phyloP scores from a whole-genome alignment of 2,888 invertebrate species.

The Mycalesis mineus region DNA sequence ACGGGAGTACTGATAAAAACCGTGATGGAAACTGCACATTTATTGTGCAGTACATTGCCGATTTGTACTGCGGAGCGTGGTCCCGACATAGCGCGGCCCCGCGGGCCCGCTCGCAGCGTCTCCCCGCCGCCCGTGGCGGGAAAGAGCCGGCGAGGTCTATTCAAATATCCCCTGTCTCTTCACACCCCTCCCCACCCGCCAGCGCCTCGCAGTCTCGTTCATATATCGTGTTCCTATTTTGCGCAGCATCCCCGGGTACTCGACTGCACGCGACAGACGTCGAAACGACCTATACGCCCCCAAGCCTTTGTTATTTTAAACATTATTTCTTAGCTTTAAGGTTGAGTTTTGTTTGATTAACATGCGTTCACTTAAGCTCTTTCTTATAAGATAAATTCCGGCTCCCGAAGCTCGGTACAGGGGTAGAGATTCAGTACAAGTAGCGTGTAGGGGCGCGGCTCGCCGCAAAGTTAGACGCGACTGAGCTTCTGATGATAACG shows the following conservation, averaged over 20 bases:
- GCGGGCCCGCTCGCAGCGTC: slow-evolving; percentile 31
- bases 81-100: slow-evolving; percentile 74
- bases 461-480: slow-evolving; percentile 78
- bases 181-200: slow-evolving; percentile 63
- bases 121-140: slow-evolving; percentile 46
- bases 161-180: slow-evolving; percentile 74
- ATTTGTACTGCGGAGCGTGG: slow-evolving; percentile 64
- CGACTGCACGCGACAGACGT: slow-evolving; percentile 73
- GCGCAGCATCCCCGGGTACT: slow-evolving; percentile 80
- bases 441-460: slow-evolving; percentile 78
- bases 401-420: slow-evolving; percentile 74
- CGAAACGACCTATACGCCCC: slow-evolving; percentile 48
- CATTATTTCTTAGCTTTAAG: slow-evolving; percentile 31
- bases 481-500: slow-evolving; percentile 70
- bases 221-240: slow-evolving; percentile 78
- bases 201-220: slow-evolving; percentile 79
- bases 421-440: slow-evolving; percentile 79
- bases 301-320: slow-evolving; percentile 32
- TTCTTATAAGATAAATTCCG: slow-evolving; percentile 35
- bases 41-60: slow-evolving; percentile 65
- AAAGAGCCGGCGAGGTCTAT: slow-evolving; percentile 72
- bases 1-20: slow-evolving; percentile 53
- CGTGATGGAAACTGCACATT: slow-evolving; percentile 69
- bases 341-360: slow-evolving; percentile 31
- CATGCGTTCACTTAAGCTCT: slow-evolving; percentile 38